These are phyloP conservation scores for Lasiurus borealis DNA, from an alignment of 2,113 vertebrate genomes.

Conservation along the genomic window DNA sequence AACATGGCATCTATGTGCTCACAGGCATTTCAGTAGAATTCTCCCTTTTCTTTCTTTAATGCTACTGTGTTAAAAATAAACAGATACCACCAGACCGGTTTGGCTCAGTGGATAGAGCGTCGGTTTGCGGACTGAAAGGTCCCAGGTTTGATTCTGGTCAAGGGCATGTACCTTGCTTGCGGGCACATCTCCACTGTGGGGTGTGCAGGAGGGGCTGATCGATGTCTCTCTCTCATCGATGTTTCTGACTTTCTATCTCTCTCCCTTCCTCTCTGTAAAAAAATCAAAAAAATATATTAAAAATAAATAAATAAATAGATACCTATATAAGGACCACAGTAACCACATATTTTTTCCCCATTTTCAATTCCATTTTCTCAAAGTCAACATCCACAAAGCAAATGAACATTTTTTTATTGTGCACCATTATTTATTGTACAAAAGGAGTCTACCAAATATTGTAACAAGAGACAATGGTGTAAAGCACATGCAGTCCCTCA, in stretches of 20 bases:
- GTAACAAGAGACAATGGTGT: neutral
- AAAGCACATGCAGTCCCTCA: neutral
- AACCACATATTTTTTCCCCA: neutral
- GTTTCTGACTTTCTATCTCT: no score
- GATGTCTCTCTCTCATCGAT: no score
- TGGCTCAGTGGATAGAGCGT: no score
- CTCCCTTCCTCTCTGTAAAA: no score
- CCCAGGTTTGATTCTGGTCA: no score
- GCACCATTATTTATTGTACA: neutral
- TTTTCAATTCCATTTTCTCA: neutral
- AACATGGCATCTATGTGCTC: neutral
- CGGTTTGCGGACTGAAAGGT: no score
- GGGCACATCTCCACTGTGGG: no score
- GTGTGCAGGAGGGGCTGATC: no score
- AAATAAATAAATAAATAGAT: constrained; percentile 39
- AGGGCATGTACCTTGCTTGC: no score
- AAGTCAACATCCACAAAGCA: neutral
- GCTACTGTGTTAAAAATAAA: neutral
- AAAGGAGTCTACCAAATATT: neutral
- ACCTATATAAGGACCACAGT: neutral
- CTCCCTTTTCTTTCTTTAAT: neutral
- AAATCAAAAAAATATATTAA: no score
- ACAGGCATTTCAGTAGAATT: neutral
- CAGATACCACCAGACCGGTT: no score
- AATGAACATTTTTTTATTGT: neutral